Conservation (phyloP, 2,888 invertebrate genomes). For the Dasypogon diadema region DNA sequence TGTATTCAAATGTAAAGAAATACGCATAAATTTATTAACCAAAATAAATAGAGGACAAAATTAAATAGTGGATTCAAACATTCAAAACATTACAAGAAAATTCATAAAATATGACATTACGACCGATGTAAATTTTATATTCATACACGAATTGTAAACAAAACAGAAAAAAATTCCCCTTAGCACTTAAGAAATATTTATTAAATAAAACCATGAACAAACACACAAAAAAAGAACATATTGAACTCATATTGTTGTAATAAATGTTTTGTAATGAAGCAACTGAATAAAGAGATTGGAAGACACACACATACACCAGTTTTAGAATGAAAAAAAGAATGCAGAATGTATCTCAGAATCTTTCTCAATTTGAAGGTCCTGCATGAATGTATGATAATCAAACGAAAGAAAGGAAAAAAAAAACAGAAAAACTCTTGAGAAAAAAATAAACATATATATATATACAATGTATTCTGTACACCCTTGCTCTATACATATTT, state of each 20-base stretch:
- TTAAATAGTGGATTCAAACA: neutral
- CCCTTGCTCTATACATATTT: neutral
- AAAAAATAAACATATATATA: no score
- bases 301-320: neutral
- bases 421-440: no score
- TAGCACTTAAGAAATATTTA: neutral
- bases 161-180: neutral
- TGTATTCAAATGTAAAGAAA: slow-evolving; percentile 5
- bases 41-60: neutral
- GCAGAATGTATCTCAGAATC: no score
- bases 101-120: no score
- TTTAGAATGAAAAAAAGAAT: neutral
- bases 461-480: no score
- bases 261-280: neutral
- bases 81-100: neutral
- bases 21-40: neutral
- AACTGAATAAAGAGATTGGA: neutral
- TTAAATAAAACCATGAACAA: neutral
- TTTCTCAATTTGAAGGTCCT: no score
- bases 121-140: neutral
- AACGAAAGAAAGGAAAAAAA: neutral
- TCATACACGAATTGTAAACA: neutral
- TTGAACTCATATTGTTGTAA: neutral
- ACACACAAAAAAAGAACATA: neutral
- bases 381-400: neutral